Conservation (phyloP, 2,113 vertebrate species). For the Rutilus rutilus region DNA sequence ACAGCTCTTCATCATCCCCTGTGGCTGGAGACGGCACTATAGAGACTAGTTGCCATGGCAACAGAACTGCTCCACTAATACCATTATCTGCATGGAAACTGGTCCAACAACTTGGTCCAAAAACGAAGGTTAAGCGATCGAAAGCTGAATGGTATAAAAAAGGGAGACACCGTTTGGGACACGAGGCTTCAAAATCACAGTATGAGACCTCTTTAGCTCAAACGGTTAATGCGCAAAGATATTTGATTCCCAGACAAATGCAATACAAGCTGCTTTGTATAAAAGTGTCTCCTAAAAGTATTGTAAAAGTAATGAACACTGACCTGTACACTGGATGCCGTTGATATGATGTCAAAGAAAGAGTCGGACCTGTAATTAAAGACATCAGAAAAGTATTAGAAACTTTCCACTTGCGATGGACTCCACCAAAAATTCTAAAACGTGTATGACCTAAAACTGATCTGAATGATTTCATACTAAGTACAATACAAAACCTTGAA, state of each 20-base stretch:
- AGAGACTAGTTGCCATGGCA: conserved; percentile 4
- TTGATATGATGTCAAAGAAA: neutral
- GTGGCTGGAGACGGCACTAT: conserved; percentile 15
- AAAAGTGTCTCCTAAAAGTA: neutral
- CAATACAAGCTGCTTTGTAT: neutral
- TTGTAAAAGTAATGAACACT: neutral
- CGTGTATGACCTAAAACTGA: neutral
- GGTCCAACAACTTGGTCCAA: neutral
- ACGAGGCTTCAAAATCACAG: neutral
- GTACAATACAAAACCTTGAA: conserved; percentile 6
- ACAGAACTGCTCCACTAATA: conserved; percentile 7
- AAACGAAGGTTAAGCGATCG: neutral
- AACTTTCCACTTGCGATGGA: neutral
- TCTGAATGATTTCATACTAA: conserved; percentile 7
- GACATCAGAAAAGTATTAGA: conserved; percentile 6
- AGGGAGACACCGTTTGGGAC: neutral
- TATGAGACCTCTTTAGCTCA: neutral
- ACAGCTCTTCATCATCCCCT: conserved; percentile 24
- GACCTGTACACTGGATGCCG: neutral
- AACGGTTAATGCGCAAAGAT: neutral
- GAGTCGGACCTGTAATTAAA: neutral
- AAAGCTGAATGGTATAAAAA: neutral
- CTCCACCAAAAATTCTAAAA: neutral
- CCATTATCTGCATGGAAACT: neutral
- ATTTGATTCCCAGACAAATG: neutral